These are phyloP conservation scores for Lucinisca nassula DNA, from an alignment of 2,888 invertebrate genomes.

Conservation along the genomic window DNA sequence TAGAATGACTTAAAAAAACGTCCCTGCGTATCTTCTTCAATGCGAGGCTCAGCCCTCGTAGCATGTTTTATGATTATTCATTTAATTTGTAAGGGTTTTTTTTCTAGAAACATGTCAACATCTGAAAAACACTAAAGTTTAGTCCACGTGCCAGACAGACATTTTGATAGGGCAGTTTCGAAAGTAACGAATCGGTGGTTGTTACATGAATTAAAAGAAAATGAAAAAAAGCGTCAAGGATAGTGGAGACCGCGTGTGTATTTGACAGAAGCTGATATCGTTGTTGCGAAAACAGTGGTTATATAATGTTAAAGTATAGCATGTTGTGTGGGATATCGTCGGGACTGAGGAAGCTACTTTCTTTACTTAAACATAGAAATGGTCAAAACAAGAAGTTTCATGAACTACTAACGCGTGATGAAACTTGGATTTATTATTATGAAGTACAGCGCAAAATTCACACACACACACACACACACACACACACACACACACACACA, in stretches of 20 bases:
- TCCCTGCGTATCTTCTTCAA: too few relatives aligned
- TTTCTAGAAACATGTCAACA: too few relatives aligned
- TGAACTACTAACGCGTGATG: conserved; percentile 14
- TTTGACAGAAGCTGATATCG: not conserved
- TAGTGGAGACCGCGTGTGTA: not conserved
- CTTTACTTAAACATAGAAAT: not conserved
- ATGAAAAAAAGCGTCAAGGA: too few relatives aligned
- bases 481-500: not conserved
- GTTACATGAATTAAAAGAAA: too few relatives aligned
- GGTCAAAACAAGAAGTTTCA: not conserved
- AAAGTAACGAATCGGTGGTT: too few relatives aligned
- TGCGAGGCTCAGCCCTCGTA: too few relatives aligned
- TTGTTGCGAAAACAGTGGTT: not conserved
- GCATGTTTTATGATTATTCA: too few relatives aligned
- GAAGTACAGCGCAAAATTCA: not conserved
- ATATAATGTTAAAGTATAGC: not conserved
- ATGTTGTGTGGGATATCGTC: not conserved
- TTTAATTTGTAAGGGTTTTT: too few relatives aligned
- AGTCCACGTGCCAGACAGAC: too few relatives aligned
- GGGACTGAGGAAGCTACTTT: not conserved
- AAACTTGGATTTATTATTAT: conserved; percentile 5
- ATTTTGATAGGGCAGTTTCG: too few relatives aligned
- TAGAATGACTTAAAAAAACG: too few relatives aligned
- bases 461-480: not conserved
- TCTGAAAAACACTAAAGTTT: too few relatives aligned